A percentile compares a stretch with the other conserved stretches of the same genome.
Conservation (phyloP, 2,113 vertebrate genomes). For the Naja naja region DNA sequence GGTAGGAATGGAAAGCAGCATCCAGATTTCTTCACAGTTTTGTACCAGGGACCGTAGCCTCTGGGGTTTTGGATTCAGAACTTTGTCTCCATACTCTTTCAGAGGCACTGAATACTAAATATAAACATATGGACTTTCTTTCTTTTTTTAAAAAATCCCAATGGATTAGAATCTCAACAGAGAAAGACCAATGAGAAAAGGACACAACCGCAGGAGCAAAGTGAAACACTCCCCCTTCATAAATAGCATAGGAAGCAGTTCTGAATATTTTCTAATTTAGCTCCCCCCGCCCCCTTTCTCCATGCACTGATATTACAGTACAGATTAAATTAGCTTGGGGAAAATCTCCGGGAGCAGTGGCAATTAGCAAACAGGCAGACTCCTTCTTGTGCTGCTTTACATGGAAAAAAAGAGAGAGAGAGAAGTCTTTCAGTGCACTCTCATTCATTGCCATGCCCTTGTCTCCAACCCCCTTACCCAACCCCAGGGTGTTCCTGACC, state of each 20-base stretch:
- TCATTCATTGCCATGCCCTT: neutral
- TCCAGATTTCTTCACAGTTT: neutral
- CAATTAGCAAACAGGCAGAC: conserved; percentile 5
- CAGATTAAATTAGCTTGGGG: conserved; percentile 25
- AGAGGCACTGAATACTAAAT: neutral
- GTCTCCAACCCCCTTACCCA: neutral
- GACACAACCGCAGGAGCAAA: neutral
- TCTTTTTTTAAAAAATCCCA: neutral
- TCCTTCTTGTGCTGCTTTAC: neutral
- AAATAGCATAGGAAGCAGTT: conserved; percentile 1
- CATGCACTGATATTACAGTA: neutral
- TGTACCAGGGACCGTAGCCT: neutral
- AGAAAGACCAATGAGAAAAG: neutral
- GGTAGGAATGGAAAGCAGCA: neutral
- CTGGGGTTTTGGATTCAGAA: neutral
- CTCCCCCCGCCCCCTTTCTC: neutral
- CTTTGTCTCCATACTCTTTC: neutral
- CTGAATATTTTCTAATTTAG: neutral
- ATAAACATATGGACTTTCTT: neutral
- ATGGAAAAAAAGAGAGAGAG: neutral
- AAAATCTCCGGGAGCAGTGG: neutral
- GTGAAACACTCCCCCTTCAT: neutral
- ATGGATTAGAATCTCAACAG: neutral
- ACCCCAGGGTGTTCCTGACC: neutral
- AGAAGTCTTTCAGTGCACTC: neutral